phyloP scores from a whole-genome alignment of 2,888 invertebrate species.

The Hirtodrosophila confusa region DNA sequence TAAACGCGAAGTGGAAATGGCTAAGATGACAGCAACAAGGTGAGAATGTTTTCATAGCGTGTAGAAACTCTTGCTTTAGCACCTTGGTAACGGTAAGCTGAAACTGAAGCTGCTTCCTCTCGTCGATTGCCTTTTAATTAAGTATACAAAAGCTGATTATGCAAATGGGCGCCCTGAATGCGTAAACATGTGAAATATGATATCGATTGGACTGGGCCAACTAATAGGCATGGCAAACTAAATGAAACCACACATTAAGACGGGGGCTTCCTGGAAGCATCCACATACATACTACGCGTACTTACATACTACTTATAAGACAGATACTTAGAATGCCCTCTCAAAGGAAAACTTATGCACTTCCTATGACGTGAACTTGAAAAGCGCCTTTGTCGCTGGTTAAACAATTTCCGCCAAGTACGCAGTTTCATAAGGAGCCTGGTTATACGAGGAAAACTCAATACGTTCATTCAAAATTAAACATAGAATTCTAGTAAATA shows the following conservation, averaged over 20 bases:
- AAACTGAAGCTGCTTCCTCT: constrained; percentile 17
- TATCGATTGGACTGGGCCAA: constrained; percentile 37
- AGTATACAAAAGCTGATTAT: constrained; percentile 67
- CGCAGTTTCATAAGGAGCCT: neutral
- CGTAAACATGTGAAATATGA: constrained; percentile 52
- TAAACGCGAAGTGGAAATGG: constrained; percentile 38
- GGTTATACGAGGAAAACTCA: neutral
- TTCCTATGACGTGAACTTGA: constrained; percentile 38
- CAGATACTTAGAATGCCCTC: neutral
- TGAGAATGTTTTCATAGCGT: constrained; percentile 41
- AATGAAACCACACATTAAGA: constrained; percentile 3
- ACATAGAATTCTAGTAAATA: no score
- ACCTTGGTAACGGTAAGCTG: constrained; percentile 18
- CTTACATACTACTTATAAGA: neutral
- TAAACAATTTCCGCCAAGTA: constrained; percentile 22
- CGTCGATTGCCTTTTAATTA: constrained; percentile 70
- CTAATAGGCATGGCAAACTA: constrained; percentile 18
- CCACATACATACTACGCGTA: neutral
- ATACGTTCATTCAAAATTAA: neutral
- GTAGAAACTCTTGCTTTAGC: constrained; percentile 31
- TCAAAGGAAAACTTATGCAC: constrained; percentile 27
- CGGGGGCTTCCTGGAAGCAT: neutral
- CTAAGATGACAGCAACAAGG: constrained; percentile 31
- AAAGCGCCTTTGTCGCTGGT: constrained; percentile 16
- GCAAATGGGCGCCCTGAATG: constrained; percentile 52